A percentile compares a stretch with the other conserved stretches of the same genome.
These are phyloP conservation scores for Scartelaos histophorus DNA, from an alignment of 2,113 vertebrate genomes.

Conservation along the genomic window DNA sequence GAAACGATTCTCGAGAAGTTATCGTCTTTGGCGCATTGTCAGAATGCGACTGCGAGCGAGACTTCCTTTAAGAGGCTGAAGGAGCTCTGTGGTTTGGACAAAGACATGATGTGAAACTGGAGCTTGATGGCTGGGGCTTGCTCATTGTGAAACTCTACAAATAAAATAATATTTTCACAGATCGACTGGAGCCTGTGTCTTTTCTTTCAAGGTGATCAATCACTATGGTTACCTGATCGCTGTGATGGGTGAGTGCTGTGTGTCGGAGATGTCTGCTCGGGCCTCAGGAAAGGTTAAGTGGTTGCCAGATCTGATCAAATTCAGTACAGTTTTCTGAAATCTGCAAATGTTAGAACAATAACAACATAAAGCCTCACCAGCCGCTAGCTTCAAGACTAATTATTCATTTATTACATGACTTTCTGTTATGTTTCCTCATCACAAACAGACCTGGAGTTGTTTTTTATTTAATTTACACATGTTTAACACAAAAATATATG, in stretches of 20 bases:
- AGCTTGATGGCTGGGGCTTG: constrained; percentile 74
- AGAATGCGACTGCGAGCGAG: constrained; percentile 56
- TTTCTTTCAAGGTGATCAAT: constrained; percentile 66
- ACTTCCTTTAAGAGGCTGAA: constrained; percentile 67
- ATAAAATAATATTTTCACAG: constrained; percentile 84
- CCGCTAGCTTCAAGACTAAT: too few species aligned
- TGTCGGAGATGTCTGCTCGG: constrained; percentile 17
- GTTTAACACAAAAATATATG: too few species aligned
- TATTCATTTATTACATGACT: too few species aligned
- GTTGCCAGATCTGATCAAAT: constrained; percentile 63
- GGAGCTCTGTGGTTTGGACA: constrained; percentile 78
- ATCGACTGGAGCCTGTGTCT: constrained; percentile 70
- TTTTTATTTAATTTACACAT: too few species aligned
- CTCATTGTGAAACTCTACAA: constrained; percentile 71
- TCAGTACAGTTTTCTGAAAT: constrained; percentile 35
- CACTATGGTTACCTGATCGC: constrained; percentile 40
- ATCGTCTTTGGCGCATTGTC: constrained; percentile 68
- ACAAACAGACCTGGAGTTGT: too few species aligned
- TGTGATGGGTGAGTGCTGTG: constrained; percentile 1
- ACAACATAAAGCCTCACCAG: too few species aligned
- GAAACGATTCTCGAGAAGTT: constrained; percentile 65
- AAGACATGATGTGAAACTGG: constrained; percentile 73
- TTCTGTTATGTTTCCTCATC: too few species aligned
- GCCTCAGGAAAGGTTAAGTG: constrained; percentile 51
- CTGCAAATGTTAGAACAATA: too few species aligned